Conservation (phyloP, 2,113 vertebrate genomes). For the Chaetodon trifascialis region DNA sequence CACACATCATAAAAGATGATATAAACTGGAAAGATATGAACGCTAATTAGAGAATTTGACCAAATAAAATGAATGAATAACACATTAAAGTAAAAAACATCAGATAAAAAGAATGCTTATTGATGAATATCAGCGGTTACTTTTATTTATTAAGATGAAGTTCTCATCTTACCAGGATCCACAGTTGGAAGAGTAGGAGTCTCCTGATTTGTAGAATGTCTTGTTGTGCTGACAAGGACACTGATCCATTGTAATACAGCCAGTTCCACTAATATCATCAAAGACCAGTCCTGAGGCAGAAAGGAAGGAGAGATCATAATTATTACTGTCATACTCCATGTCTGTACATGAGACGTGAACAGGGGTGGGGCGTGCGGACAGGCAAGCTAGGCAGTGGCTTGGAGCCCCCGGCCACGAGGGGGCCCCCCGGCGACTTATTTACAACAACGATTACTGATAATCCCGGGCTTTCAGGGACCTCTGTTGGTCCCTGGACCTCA, state of each 20-base stretch:
- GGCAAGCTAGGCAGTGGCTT: too few species aligned
- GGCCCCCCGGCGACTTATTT: too few species aligned
- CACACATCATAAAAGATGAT: neutral
- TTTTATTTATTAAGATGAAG: too few species aligned
- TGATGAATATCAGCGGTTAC: too few species aligned
- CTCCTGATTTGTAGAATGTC: slow-evolving; percentile 82
- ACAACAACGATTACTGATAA: too few species aligned
- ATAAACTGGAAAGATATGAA: neutral
- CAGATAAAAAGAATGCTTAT: neutral
- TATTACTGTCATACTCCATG: slow-evolving; percentile 2
- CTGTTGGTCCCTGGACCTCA: too few species aligned
- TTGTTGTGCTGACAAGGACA: slow-evolving; percentile 88
- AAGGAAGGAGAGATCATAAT: neutral
- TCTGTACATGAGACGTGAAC: neutral
- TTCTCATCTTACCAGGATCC: slow-evolving; percentile 84
- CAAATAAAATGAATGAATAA: neutral
- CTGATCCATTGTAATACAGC: slow-evolving; percentile 81
- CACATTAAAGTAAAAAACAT: neutral
- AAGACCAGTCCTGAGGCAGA: slow-evolving; percentile 84
- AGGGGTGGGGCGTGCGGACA: too few species aligned
- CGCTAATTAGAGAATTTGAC: neutral
- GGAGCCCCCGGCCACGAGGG: too few species aligned
- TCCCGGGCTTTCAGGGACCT: too few species aligned
- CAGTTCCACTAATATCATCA: slow-evolving; percentile 85
- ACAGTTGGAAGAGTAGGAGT: slow-evolving; percentile 82